Evolutionary conservation across 2,888 invertebrate genomes (phyloP), one percentile per base, ranked within the genome.

Genomic region (Stenichneumon culpator): DNA sequence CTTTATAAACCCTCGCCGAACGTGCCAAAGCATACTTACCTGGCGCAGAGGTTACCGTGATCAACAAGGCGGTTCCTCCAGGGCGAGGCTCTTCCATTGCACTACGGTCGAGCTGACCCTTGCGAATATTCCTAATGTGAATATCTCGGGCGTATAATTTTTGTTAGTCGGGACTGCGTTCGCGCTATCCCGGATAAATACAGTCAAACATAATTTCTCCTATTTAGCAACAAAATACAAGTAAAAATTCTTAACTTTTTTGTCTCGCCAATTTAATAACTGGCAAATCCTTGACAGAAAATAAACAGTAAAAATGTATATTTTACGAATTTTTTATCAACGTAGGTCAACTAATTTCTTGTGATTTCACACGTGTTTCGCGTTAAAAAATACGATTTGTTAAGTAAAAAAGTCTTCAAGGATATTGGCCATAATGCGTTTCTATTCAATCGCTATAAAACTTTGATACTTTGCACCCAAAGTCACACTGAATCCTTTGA

Each of bases 71-170:
- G 91, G 91, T 93, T 92, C 90, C 92, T 92, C 91, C 92, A 93
- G 93, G 93, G 92, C 81, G 94, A 95, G 95, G 95, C 94, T 94
- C 94, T 94, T 94, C 94, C 95, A 95, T 95, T 95, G 95, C 95
- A 95, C 95, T 91, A 90, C 93, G 95, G 94, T 94, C 90, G 93
- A 94, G 95, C 94, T 95, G 95, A 95, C 95, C 94, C 94, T 94
- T 95, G 95, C 94, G 93, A 93, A 93, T 93, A 93, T 89, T 92
- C 93, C 94, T 94, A 95, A 95, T 94, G 94, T 94, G 95, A 94
- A 93, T 94, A 94, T 94, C 94, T 95, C 93, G 93, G 93, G 92
- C 93, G 93, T 93, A 93, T 73, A 85, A 85, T 85, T 92, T 92
- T 92, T 92, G 92, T 39, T 92, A 92, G 91, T 90, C 90, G 92